Conservation (phyloP, 2,797 vertebrate genomes). For the Eulemur mongoz region DNA sequence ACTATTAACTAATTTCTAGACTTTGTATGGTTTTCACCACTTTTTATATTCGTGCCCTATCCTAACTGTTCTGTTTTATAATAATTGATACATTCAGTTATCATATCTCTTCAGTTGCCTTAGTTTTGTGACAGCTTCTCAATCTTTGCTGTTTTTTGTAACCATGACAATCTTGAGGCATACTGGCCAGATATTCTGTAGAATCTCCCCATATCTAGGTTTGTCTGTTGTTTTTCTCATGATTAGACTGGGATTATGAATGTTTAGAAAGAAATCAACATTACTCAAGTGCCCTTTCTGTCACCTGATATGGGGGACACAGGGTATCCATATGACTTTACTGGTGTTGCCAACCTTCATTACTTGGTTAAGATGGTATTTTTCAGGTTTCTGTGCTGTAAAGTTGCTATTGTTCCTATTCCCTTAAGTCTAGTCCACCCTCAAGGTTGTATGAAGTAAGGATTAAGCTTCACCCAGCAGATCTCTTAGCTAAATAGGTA, state of each 20-base stretch:
- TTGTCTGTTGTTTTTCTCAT: not conserved
- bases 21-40: not conserved
- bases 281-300: not conserved
- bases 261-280: not conserved
- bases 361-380: not conserved
- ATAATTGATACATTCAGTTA: not conserved
- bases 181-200: not conserved
- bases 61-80: not conserved
- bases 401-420: not conserved
- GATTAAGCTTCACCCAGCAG: not conserved
- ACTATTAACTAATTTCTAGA: not conserved
- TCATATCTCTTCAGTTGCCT: not conserved
- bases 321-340: not conserved
- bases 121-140: not conserved
- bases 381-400: not conserved
- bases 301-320: not conserved
- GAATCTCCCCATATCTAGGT: not conserved
- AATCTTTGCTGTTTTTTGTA: not conserved
- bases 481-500: not conserved
- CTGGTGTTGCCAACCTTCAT: not conserved
- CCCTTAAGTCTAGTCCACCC: not conserved
- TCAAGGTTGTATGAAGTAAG: not conserved
- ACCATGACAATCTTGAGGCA: not conserved
- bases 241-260: not conserved
- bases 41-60: not conserved